These are phyloP conservation scores for Apeltes quadracus DNA, from an alignment of 2,113 vertebrate genomes.

Conservation along the genomic window DNA sequence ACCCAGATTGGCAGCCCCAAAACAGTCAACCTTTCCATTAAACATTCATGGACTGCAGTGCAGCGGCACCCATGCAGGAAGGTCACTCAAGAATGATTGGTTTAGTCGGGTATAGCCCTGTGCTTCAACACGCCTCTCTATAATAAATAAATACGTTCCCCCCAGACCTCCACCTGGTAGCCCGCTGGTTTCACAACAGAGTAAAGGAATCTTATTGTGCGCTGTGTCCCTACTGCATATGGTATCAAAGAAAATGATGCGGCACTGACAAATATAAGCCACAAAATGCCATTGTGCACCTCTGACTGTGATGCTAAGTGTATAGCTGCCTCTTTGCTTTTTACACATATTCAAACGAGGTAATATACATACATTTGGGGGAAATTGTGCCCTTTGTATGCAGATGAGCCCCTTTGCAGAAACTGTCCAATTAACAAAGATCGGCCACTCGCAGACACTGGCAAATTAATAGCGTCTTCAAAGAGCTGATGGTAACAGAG, in stretches of 20 bases:
- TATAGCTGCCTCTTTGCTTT: background rate
- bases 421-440: background rate
- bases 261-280: slow-evolving; percentile 8
- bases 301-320: background rate
- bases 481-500: background rate
- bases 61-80: slow-evolving; percentile 72
- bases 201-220: slow-evolving; percentile 45
- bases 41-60: slow-evolving; percentile 78
- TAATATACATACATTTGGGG: background rate
- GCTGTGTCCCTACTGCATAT: slow-evolving; percentile 28
- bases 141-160: slow-evolving; percentile 58
- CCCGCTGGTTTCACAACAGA: slow-evolving; percentile 29
- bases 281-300: background rate
- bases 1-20: slow-evolving; percentile 61
- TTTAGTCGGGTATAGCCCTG: slow-evolving; percentile 44
- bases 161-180: slow-evolving; percentile 41
- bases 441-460: background rate
- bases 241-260: slow-evolving; percentile 20
- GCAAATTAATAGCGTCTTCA: background rate
- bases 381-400: background rate
- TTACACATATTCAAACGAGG: background rate
- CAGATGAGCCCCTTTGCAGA: background rate
- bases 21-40: slow-evolving; percentile 67
- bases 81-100: slow-evolving; percentile 72
- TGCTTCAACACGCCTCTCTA: slow-evolving; percentile 39